Conservation (phyloP, 2,113 vertebrate genomes). For the Ivindomyrus marchei region DNA sequence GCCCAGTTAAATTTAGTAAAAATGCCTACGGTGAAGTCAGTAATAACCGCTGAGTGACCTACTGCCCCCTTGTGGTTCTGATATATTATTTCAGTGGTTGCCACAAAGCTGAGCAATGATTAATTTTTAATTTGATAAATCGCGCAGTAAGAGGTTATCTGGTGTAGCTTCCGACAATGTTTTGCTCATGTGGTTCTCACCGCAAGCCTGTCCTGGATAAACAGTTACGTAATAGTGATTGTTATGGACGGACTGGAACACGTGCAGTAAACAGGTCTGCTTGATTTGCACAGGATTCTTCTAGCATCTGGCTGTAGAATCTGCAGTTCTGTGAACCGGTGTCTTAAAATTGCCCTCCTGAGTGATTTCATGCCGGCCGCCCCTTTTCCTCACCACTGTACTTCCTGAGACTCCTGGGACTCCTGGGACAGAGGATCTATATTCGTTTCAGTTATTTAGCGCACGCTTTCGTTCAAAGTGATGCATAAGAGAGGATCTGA, state of each 20-base stretch:
- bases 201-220: not conserved
- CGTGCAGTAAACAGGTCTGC: not conserved
- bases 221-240: not conserved
- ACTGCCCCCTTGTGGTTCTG: slow-evolving; percentile 38
- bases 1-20: slow-evolving; percentile 33
- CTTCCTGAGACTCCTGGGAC: not conserved
- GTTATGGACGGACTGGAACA: not conserved
- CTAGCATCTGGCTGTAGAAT: not conserved
- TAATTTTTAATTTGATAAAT: slow-evolving; percentile 1
- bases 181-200: not conserved
- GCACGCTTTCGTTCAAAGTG: not conserved
- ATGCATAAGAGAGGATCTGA: not conserved
- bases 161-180: not conserved
- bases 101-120: not conserved
- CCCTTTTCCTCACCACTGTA: not conserved
- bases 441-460: not conserved
- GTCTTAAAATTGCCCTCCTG: not conserved
- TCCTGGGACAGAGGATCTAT: not conserved
- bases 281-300: not conserved
- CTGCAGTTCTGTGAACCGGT: not conserved
- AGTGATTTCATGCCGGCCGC: not conserved
- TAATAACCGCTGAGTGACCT: not conserved
- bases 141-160: not conserved
- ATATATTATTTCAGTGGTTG: not conserved
- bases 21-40: slow-evolving; percentile 21